phyloP scores from a whole-genome alignment of 2,888 invertebrate genomes.

The Sericinus montela region DNA sequence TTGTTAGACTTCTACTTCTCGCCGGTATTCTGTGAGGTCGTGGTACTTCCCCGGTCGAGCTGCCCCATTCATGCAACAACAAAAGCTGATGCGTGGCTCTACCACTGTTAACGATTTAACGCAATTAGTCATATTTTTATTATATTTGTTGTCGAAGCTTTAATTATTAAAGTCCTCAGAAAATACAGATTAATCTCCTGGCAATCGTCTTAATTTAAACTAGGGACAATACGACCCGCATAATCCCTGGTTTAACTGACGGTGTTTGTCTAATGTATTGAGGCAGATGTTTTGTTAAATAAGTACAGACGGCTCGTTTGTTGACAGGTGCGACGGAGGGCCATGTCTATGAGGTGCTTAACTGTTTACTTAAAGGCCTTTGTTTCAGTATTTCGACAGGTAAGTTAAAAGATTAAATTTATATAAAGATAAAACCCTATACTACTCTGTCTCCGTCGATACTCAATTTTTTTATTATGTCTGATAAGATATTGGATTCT shows the following conservation, averaged over 20 bases:
- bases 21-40: too few relatives aligned
- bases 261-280: conserved; percentile 15
- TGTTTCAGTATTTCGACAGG: conserved; percentile 2
- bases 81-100: too few relatives aligned
- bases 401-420: too few relatives aligned
- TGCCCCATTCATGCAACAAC: too few relatives aligned
- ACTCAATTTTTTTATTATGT: too few relatives aligned
- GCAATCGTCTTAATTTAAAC: conserved; percentile 10
- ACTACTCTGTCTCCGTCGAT: too few relatives aligned
- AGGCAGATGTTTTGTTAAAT: conserved; percentile 11
- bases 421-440: too few relatives aligned
- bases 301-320: conserved; percentile 1
- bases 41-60: too few relatives aligned
- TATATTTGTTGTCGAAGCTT: background rate
- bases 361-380: conserved; percentile 2
- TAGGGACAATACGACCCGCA: conserved; percentile 9
- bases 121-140: too few relatives aligned
- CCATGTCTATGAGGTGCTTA: background rate
- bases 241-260: conserved; percentile 8
- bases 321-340: conserved; percentile 5
- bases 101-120: too few relatives aligned
- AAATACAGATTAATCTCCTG: background rate
- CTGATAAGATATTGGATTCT: too few relatives aligned
- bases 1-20: too few relatives aligned
- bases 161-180: background rate